Evolutionary conservation across 2,113 vertebrate genomes (phyloP).

Genomic region (Sminthopsis crassicaudata): DNA sequence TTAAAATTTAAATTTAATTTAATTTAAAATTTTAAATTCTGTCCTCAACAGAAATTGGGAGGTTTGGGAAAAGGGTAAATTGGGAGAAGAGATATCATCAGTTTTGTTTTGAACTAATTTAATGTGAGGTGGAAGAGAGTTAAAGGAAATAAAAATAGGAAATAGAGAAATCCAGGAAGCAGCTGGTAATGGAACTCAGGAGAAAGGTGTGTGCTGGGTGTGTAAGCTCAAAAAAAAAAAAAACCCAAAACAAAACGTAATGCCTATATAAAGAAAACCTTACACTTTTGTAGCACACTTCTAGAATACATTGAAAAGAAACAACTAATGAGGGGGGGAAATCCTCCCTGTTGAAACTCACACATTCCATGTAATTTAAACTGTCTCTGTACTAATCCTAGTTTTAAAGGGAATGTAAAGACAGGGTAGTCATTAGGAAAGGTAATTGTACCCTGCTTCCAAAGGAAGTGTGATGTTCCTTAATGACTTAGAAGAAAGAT

Average conservation of each 20-base stretch:
- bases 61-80: not conserved
- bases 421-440: slow-evolving; percentile 22
- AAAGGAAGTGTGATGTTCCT: not conserved
- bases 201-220: not conserved
- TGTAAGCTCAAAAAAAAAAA: not conserved
- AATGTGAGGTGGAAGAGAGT: not conserved
- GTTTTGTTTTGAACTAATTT: not conserved
- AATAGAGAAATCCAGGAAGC: not conserved
- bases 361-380: not conserved
- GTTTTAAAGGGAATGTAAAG: slow-evolving; percentile 26
- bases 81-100: not conserved
- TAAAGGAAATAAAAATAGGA: too few species aligned
- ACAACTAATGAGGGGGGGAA: not conserved
- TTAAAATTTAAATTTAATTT: too few species aligned
- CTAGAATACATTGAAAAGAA: not conserved
- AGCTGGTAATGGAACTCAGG: not conserved
- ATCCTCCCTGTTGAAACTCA: not conserved
- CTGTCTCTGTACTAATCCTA: slow-evolving; percentile 26
- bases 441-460: slow-evolving; percentile 20
- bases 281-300: not conserved
- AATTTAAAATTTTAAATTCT: not conserved
- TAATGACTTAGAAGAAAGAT: slow-evolving; percentile 24
- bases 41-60: not conserved
- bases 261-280: not conserved
- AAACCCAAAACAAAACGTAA: too few species aligned